A percentile compares a stretch with the other conserved stretches of the same genome.
Conservation (phyloP, 2,113 vertebrate species). For the Eublepharis macularius region DNA sequence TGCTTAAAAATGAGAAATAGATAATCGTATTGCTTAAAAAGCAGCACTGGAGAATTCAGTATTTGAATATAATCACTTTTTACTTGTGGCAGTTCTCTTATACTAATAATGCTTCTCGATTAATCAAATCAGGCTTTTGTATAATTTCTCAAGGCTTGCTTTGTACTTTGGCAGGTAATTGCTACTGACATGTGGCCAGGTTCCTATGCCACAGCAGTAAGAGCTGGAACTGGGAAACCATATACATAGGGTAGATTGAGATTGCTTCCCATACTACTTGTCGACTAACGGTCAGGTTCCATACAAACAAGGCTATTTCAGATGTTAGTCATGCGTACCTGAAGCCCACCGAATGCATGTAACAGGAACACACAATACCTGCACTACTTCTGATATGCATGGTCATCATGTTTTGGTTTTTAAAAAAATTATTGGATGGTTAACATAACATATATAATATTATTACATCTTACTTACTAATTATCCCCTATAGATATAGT, state of each 20-base stretch:
- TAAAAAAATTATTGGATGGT: too few relatives aligned
- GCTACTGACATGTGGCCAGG: neutral
- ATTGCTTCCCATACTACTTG: neutral
- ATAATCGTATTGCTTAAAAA: conserved; percentile 60
- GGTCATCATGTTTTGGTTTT: too few relatives aligned
- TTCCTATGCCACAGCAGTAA: neutral
- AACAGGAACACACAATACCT: too few relatives aligned
- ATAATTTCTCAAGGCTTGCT: neutral
- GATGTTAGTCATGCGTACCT: too few relatives aligned
- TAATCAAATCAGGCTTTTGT: neutral
- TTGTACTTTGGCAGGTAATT: neutral
- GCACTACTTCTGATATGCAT: too few relatives aligned
- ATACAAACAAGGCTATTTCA: neutral
- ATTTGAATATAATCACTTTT: conserved; percentile 13
- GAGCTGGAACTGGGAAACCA: neutral
- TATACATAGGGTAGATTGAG: neutral
- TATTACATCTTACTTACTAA: too few relatives aligned
- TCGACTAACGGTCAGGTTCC: neutral
- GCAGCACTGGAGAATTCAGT: conserved; percentile 35
- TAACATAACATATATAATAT: too few relatives aligned
- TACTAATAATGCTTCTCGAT: conserved; percentile 13
- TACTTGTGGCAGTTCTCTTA: neutral
- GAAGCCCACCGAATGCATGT: too few relatives aligned
- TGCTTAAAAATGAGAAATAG: conserved; percentile 60
- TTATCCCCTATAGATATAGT: too few relatives aligned